Percentiles rank a stretch among this genome's conserved stretches.
Conservation (phyloP, 2,113 vertebrate genomes). For the Bos javanicus region DNA sequence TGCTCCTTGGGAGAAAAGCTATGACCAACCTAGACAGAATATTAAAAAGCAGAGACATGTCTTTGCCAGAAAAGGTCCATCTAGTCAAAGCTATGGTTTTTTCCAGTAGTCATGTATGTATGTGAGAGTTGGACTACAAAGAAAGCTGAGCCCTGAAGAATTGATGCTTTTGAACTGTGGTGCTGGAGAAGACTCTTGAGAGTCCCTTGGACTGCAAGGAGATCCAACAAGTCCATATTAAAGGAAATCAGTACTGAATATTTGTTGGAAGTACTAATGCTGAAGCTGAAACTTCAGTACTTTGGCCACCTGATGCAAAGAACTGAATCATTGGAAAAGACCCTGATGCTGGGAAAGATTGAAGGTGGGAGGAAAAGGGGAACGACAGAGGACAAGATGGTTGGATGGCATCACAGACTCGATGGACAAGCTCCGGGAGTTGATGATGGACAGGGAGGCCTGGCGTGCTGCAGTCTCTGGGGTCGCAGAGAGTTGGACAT, state of each 20-base stretch:
- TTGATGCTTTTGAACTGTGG: background rate
- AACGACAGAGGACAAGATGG: background rate
- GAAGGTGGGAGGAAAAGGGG: rapidly evolving
- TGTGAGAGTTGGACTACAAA: background rate
- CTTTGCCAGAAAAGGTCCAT: background rate
- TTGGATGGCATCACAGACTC: background rate
- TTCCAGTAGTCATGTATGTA: background rate
- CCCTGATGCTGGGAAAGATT: background rate
- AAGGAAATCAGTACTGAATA: background rate
- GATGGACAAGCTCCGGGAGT: rapidly evolving
- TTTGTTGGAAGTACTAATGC: background rate
- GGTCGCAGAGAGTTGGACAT: background rate
- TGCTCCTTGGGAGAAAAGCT: background rate
- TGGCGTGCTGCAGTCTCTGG: background rate
- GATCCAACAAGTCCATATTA: background rate
- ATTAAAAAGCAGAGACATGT: background rate
- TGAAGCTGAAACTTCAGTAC: background rate
- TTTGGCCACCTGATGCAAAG: background rate
- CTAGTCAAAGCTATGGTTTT: background rate
- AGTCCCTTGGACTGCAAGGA: background rate
- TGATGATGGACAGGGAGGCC: background rate
- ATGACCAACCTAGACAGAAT: background rate
- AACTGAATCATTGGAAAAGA: background rate
- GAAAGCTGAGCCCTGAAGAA: background rate
- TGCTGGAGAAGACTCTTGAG: background rate